phyloP scores from a whole-genome alignment of 2,797 vertebrate species.

The Apogon talboti region DNA sequence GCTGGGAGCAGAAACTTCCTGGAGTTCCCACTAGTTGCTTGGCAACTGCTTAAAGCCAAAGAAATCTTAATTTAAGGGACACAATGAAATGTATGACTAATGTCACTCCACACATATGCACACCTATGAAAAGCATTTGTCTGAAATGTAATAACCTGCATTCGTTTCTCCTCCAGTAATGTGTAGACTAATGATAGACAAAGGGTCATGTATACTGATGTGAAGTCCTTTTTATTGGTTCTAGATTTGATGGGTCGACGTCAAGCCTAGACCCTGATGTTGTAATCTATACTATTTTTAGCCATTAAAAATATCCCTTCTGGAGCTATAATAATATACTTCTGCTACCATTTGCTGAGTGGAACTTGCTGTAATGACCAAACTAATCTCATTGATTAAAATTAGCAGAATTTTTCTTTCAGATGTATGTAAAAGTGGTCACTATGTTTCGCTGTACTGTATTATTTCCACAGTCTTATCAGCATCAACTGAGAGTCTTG shows the following conservation, averaged over 20 bases:
- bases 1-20: constrained; percentile 14
- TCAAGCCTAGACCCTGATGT: too few relatives aligned
- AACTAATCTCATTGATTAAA: constrained; percentile 4
- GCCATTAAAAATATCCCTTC: background rate
- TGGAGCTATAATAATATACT: background rate
- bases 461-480: constrained; percentile 13
- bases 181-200: background rate
- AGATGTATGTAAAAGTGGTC: constrained; percentile 7
- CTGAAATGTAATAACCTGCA: too few relatives aligned
- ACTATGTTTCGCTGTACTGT: constrained; percentile 1
- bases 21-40: constrained; percentile 31
- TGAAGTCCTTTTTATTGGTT: too few relatives aligned
- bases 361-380: constrained; percentile 7
- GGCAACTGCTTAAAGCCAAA: constrained; percentile 15
- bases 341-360: background rate
- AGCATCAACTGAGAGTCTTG: constrained; percentile 2
- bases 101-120: background rate
- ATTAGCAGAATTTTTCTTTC: background rate
- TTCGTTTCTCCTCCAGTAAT: background rate
- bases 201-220: background rate
- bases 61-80: background rate
- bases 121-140: too few relatives aligned
- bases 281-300: background rate
- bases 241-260: too few relatives aligned
- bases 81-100: background rate